These are phyloP conservation scores for Aphis craccivora DNA, from an alignment of 1,140 invertebrate species.

Conservation along the genomic window DNA sequence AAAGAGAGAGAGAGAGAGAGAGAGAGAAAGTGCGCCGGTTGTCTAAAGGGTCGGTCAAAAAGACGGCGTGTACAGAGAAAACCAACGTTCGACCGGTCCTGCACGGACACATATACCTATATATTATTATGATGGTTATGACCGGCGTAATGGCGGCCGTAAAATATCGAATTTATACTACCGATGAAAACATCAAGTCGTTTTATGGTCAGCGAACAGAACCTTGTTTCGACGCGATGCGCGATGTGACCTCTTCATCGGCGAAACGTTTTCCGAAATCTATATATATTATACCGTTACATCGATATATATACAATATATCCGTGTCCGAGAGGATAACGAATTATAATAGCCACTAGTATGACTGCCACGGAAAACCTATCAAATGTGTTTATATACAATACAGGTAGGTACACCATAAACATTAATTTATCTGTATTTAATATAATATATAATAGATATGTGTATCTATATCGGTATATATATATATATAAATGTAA, in stretches of 20 bases:
- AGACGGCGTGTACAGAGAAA: background rate
- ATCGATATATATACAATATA: background rate
- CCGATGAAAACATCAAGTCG: slow-evolving; percentile 52
- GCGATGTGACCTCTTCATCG: slow-evolving; percentile 26
- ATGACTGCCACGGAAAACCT: background rate
- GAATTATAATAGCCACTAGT: background rate
- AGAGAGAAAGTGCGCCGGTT: background rate
- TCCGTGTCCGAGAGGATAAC: background rate
- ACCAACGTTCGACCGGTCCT: slow-evolving; percentile 27
- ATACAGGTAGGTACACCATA: background rate
- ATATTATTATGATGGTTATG: slow-evolving; percentile 13
- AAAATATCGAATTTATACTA: slow-evolving; percentile 55
- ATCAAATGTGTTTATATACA: background rate
- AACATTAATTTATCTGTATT: background rate
- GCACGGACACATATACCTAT: background rate
- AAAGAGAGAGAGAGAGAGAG: background rate
- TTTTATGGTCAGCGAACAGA: slow-evolving; percentile 32
- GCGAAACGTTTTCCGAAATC: slow-evolving; percentile 14
- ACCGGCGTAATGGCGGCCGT: slow-evolving; percentile 31
- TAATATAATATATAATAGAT: background rate
- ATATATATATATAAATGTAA: background rate
- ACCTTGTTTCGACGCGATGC: background rate
- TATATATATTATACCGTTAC: background rate
- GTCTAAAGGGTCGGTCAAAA: background rate
- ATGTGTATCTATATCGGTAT: background rate